phyloP scores from a whole-genome alignment of 2,888 invertebrate species.

The Mamestra brassicae region DNA sequence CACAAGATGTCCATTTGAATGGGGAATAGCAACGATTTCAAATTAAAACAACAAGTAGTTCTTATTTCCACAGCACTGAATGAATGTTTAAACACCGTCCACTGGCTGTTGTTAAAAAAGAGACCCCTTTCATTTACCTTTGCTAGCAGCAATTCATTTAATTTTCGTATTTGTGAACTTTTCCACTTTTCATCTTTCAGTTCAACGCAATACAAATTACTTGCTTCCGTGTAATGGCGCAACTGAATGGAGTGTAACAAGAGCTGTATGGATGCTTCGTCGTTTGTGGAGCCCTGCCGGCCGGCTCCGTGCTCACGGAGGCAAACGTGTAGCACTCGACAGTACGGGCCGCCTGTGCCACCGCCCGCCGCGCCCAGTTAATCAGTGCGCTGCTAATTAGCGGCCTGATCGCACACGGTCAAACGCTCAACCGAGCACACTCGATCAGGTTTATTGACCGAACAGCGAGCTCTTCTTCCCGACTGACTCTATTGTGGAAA shows the following conservation, averaged over 20 bases:
- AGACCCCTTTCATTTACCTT: background rate
- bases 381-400: constrained; percentile 12
- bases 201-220: background rate
- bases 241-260: background rate
- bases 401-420: constrained; percentile 1
- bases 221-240: background rate
- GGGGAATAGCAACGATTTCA: background rate
- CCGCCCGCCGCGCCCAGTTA: background rate
- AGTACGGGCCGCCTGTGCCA: background rate
- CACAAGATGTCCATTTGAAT: background rate
- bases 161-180: background rate
- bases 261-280: background rate
- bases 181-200: background rate
- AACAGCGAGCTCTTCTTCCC: background rate
- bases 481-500: background rate
- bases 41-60: background rate
- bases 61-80: background rate
- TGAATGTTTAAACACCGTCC: background rate
- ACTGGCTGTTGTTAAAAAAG: background rate
- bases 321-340: background rate
- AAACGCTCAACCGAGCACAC: constrained; percentile 1
- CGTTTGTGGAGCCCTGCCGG: background rate
- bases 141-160: background rate
- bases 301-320: background rate
- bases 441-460: constrained; percentile 7